These are phyloP conservation scores for Hermaeophaga mercurialis DNA, from an alignment of 2,888 invertebrate species.

Conservation along the genomic window DNA sequence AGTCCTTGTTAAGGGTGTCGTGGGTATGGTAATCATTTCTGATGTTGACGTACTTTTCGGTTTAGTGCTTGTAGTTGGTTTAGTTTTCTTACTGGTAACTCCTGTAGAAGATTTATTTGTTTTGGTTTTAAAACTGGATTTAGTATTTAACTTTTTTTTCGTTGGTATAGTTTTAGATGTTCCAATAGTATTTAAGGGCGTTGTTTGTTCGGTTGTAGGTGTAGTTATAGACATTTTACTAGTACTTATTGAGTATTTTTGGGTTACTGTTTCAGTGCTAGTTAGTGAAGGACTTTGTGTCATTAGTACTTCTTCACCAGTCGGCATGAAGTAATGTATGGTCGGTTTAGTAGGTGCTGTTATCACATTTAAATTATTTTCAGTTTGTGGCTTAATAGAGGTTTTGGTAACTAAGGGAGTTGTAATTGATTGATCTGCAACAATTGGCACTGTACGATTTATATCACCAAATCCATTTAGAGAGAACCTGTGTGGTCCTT, in stretches of 20 bases:
- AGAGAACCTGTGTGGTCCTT: conserved; percentile 26
- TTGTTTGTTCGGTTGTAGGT: not conserved
- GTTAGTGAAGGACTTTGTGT: conserved; percentile 6
- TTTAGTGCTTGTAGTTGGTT: not conserved
- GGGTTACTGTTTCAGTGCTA: conserved; percentile 9
- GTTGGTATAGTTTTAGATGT: not conserved
- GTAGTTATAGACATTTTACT: not conserved
- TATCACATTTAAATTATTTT: not conserved
- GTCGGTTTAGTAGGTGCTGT: conserved; percentile 31
- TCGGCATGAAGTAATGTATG: conserved; percentile 43
- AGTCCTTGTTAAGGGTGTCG: too few relatives aligned
- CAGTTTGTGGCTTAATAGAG: not conserved
- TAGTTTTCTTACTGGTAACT: not conserved
- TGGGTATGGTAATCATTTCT: too few relatives aligned
- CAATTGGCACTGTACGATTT: not conserved
- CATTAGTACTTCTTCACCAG: conserved; percentile 33
- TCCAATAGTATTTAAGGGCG: not conserved
- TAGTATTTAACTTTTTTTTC: not conserved
- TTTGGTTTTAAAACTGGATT: not conserved
- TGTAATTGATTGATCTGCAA: not conserved
- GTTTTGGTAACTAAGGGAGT: conserved; percentile 35
- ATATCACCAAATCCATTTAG: conserved; percentile 12
- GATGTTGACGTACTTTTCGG: too few relatives aligned
- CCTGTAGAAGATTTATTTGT: too few relatives aligned
- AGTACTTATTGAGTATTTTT: conserved; percentile 9